Evolutionary conservation across 92 coral and sea anemone species (phyloP), one percentile per base, ranked within the genome.

Genomic region (Zoanthus sansibaricus): DNA sequence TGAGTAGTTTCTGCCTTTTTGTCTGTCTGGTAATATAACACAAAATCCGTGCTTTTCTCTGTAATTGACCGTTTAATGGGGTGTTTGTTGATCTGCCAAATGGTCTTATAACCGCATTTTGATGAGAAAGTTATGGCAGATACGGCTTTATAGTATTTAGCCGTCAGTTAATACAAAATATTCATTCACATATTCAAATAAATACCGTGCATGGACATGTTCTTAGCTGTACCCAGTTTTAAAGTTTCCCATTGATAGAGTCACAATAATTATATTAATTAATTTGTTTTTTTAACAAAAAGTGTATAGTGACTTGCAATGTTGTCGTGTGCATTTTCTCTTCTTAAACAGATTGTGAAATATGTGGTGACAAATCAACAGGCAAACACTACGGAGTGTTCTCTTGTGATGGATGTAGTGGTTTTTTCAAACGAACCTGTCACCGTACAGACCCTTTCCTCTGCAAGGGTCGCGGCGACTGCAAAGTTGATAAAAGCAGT

Each of bases 361-460:
- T 97, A 33, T 97, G 99, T 79, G 96, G 98, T 0, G 99, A 97
- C 88, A 92, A 87, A 21, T 95, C 97, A 7, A 97, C 98, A 7
- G 99, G 99, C 9, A 97, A 95, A 70, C 99, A 97, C 46, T 97
- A 97, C 76, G 99, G 99, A 8, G 98, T 95, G 20, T 95, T 87
- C 92, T 89, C 96, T 0, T 97, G 99, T 70, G 99, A 97, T 88
- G 99, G 99, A 3, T 97, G 99, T 87, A 95, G 98, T 66, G 99
- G 99, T 0, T 97, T 97, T 84, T 97, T 93, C 91, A 97, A 97
- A 82, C 91, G 99, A 25, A 93, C 99, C 16, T 92, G 94, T 45
- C 98, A 98, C 47, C 95, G 99, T 25, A n/a, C 95, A 3, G 95
- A 92, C 48, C 98, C 98, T 66, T 97, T 96, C 96, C 72, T 95